Conservation (phyloP, 2,113 vertebrate genomes). For the Dissostichus mawsoni region DNA sequence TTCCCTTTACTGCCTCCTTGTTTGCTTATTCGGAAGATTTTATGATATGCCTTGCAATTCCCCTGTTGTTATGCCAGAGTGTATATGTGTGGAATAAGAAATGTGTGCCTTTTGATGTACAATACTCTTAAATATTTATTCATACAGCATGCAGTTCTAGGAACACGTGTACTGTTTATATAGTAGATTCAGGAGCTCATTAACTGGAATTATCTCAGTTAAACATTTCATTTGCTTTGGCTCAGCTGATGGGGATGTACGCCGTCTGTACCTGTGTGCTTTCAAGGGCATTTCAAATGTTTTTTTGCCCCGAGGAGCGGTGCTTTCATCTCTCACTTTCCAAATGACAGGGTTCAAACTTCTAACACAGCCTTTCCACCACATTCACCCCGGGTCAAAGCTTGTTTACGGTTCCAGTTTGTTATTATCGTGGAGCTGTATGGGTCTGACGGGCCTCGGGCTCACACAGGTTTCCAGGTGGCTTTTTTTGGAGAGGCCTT, state of each 20-base stretch:
- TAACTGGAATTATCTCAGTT: neutral
- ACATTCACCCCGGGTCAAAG: constrained; percentile 33
- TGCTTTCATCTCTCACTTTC: constrained; percentile 52
- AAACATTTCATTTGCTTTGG: constrained; percentile 11
- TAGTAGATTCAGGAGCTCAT: neutral
- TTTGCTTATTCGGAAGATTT: neutral
- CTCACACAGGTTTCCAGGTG: constrained; percentile 43
- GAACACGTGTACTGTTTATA: neutral
- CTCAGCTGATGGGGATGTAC: neutral
- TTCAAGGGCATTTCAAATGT: constrained; percentile 47
- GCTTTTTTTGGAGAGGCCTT: constrained; percentile 7
- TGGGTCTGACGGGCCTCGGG: neutral
- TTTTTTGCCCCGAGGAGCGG: constrained; percentile 11
- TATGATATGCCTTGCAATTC: neutral
- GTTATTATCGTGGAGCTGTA: constrained; percentile 47
- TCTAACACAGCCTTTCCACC: constrained; percentile 16
- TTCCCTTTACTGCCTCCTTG: neutral
- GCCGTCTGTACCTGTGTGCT: neutral
- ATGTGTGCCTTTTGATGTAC: constrained; percentile 2
- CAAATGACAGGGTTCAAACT: constrained; percentile 47
- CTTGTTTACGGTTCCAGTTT: constrained; percentile 25
- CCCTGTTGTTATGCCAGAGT: neutral
- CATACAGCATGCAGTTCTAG: neutral
- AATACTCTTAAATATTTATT: constrained; percentile 16
- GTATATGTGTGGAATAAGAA: constrained; percentile 15